Conservation (phyloP, 2,113 vertebrate species). For the Bettongia penicillata region DNA sequence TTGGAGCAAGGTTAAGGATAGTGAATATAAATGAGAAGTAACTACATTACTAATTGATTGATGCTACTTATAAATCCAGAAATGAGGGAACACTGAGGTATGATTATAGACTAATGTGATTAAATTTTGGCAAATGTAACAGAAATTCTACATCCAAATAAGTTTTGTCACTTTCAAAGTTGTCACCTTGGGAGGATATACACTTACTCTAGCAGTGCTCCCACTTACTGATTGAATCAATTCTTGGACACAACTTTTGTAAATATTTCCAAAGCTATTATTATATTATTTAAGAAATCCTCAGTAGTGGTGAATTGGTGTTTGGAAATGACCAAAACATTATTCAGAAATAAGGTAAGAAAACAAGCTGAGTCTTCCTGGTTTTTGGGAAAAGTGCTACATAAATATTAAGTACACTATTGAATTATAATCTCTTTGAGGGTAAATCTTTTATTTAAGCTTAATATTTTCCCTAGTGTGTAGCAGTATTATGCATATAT, state of each 20-base stretch:
- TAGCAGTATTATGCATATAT: not conserved
- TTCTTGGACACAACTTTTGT: slow-evolving; percentile 35
- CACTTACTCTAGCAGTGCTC: not conserved
- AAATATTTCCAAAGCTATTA: slow-evolving; percentile 65
- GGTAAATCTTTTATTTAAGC: not conserved
- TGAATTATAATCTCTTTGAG: not conserved
- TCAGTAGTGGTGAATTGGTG: not conserved
- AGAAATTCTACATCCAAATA: not conserved
- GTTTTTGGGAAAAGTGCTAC: not conserved
- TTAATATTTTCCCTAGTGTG: not conserved
- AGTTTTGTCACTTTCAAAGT: not conserved
- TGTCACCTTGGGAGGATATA: not conserved
- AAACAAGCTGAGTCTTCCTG: not conserved
- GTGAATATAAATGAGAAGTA: not conserved
- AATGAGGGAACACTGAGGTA: not conserved
- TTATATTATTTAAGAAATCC: slow-evolving; percentile 74
- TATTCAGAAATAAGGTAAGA: not conserved
- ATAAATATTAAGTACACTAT: not conserved
- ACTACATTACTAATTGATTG: not conserved
- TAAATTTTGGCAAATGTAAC: not conserved
- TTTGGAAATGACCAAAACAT: not conserved
- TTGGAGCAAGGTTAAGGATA: not conserved
- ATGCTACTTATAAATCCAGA: not conserved
- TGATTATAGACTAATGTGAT: not conserved
- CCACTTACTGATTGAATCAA: not conserved